Conservation (phyloP, 2,113 vertebrate genomes). For the Elephantulus edwardii region DNA sequence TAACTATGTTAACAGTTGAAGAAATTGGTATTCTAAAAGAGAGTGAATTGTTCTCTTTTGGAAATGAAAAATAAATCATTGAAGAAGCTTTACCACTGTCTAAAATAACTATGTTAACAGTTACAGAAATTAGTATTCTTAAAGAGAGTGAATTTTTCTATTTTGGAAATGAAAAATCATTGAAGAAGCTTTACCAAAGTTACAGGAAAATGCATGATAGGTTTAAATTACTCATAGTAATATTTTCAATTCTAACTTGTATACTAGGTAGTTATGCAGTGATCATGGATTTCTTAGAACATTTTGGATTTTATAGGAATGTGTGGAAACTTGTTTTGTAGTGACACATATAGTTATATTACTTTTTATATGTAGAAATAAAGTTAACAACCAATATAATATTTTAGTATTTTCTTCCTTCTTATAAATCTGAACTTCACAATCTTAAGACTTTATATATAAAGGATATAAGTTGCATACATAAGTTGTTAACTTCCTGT, state of each 20-base stretch:
- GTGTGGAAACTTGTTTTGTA: conserved; percentile 58
- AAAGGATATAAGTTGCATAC: conserved; percentile 16
- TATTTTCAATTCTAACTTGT: conserved; percentile 33
- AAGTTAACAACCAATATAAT: conserved; percentile 18
- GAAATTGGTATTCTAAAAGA: conserved; percentile 55
- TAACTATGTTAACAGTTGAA: conserved; percentile 39
- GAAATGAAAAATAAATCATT: not conserved
- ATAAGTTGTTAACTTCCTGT: conserved; percentile 44
- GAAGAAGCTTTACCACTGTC: too few species aligned
- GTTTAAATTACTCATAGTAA: conserved; percentile 43
- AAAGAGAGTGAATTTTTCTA: conserved; percentile 42
- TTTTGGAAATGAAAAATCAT: conserved; percentile 25
- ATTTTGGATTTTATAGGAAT: conserved; percentile 49
- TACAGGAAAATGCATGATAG: conserved; percentile 34
- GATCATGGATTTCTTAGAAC: conserved; percentile 31
- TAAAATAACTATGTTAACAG: conserved; percentile 34
- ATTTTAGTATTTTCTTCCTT: conserved; percentile 47
- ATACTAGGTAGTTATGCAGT: not conserved
- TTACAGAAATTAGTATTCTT: conserved; percentile 48
- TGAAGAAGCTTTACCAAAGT: conserved; percentile 13
- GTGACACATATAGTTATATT: not conserved
- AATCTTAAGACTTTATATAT: conserved; percentile 34
- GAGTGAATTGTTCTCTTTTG: conserved; percentile 36
- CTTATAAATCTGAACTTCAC: conserved; percentile 39
- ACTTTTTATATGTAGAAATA: conserved; percentile 9